Evolutionary conservation across 2,888 invertebrate genomes (phyloP).

Genomic region (Caenorhabditis doughertyi): DNA sequence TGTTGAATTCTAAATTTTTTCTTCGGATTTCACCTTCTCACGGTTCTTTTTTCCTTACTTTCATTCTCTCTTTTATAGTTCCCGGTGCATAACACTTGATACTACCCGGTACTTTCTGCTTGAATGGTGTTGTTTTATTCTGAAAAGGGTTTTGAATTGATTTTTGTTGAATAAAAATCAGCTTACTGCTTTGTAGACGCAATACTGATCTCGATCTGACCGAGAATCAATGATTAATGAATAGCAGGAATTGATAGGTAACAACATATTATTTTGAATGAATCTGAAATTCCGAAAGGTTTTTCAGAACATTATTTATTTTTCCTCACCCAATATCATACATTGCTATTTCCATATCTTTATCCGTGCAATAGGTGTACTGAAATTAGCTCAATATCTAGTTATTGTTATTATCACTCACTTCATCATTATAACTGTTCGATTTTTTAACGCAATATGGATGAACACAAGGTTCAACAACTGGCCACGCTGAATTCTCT

Average conservation of each 20-base stretch:
- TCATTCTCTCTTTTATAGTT: background rate
- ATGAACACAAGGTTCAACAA: conserved; percentile 13
- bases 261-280: background rate
- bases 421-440: conserved; percentile 4
- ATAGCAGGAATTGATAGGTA: conserved; percentile 36
- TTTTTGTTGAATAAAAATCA: background rate
- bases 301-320: background rate
- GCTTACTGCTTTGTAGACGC: conserved; percentile 8
- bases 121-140: conserved; percentile 26
- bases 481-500: background rate
- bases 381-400: background rate
- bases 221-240: background rate
- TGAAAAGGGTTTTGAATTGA: conserved; percentile 1
- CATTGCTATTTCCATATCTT: conserved; percentile 14
- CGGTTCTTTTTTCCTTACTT: conserved; percentile 1
- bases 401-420: background rate
- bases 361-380: background rate
- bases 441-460: conserved; percentile 24
- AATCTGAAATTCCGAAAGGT: background rate
- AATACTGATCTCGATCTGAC: background rate
- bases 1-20: conserved; percentile 44
- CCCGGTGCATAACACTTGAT: conserved; percentile 27
- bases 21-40: background rate
- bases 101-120: conserved; percentile 20
- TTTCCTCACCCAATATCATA: conserved; percentile 23